Base-by-base conservation (phyloP, 2,113 vertebrate species). In the Prionailurus viverrinus region DNA sequence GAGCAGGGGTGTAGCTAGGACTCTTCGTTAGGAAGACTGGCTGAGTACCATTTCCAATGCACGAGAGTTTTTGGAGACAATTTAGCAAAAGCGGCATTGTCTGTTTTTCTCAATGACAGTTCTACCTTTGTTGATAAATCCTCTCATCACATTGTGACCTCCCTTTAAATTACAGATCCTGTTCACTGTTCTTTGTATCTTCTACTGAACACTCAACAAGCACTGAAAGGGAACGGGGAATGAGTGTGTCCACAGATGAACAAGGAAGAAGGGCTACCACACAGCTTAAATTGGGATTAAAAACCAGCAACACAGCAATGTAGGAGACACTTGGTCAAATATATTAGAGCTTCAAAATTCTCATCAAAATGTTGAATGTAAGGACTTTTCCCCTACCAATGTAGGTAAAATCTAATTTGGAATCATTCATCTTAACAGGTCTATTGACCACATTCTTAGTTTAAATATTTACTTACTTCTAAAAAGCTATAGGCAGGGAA, bases 271-370 rank as follows among this genome's bases (percentile, higher is more conserved):
- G 66, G 48, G 36, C 55, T 63, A 66, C 2, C 5, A 31, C n/a
- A 51, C 4, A 81, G 48, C 21, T 48, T 66, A 79, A 92, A 76
- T 1, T 80, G 83, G 29, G 80, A 15, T 74, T 80, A n/a, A 76
- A 81, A 79, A 81, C 25, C 36, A 31, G 71, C 8, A 16, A 79
- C 51, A 36, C 51, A 65, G 31, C 58, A 41, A 66, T 88, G 85
- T 65, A 15, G 27, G 63, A 89, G 90, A 97, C 4, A 90, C 11
- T 85, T 61, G 73, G 19, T 39, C 83, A 33, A n/a, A 69, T 89
- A 69, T 86, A 93, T 80, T n/a, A 90, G 27, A 96, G 19, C 11
- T 76, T 93, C 76, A 53, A 98, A 98, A 96, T 2, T 92, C 55
- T 91, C 58, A 86, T 31, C 45, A 86, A 92, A 80, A 71, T 63